These are phyloP conservation scores for Neolamprologus devosi DNA, from an alignment of 2,113 vertebrate genomes.

Conservation along the genomic window DNA sequence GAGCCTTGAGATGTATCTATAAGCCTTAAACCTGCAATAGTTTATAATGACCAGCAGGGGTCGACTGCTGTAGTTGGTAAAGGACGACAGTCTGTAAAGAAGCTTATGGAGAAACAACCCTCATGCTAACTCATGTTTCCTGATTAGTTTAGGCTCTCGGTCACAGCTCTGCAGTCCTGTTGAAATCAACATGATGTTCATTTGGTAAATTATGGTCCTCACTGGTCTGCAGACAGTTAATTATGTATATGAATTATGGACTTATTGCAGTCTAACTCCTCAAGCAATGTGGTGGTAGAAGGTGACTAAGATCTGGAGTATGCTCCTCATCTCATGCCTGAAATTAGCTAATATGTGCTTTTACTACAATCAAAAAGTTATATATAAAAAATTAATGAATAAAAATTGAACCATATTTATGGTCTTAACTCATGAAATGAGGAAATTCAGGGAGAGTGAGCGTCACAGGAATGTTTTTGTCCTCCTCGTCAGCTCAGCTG, in stretches of 20 bases:
- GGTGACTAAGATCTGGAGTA: background rate
- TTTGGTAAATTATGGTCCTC: background rate
- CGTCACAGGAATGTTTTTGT: background rate
- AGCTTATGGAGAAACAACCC: background rate
- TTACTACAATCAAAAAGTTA: background rate
- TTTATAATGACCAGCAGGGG: background rate
- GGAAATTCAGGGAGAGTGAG: background rate
- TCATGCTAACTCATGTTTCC: background rate
- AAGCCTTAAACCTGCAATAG: background rate
- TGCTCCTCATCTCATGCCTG: background rate
- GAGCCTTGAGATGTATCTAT: background rate
- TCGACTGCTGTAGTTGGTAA: background rate
- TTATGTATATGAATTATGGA: background rate
- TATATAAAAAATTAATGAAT: rapidly evolving
- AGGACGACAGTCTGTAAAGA: background rate
- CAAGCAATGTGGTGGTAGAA: background rate
- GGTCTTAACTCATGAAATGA: background rate
- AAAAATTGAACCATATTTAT: background rate
- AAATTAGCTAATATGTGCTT: background rate
- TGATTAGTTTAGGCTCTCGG: background rate
- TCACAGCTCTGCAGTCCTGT: background rate
- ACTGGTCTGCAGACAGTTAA: background rate
- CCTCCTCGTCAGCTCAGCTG: background rate
- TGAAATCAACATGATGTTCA: background rate
- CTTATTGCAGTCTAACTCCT: background rate